Percentiles rank a stretch among this genome's conserved stretches.
These are phyloP conservation scores for Hipposideros larvatus DNA, from an alignment of 2,797 vertebrate genomes.

Conservation along the genomic window DNA sequence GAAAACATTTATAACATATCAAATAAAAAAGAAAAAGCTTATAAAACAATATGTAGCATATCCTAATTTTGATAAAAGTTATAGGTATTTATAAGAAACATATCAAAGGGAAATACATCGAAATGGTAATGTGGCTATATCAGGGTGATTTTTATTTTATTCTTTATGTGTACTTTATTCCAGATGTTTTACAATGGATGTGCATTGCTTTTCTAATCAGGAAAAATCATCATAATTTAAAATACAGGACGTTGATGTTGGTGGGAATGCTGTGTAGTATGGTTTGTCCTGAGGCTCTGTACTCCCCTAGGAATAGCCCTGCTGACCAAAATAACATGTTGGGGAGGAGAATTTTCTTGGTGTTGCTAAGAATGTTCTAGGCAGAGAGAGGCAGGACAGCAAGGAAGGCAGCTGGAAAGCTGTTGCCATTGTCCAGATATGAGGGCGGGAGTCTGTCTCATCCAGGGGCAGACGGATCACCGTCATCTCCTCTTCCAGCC, in stretches of 20 bases:
- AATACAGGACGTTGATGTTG: neutral
- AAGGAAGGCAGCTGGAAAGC: neutral
- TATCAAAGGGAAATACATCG: neutral
- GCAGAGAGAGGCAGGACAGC: neutral
- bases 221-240: conserved; percentile 26
- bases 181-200: conserved; percentile 30
- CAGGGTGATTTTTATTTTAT: neutral
- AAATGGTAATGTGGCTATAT: neutral
- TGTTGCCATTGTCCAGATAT: neutral
- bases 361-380: conserved; percentile 7
- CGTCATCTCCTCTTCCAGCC: neutral
- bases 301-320: neutral
- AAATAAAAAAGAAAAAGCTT: neutral
- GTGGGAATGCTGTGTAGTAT: neutral
- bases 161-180: neutral
- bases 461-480: neutral
- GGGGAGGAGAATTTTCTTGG: conserved; percentile 27
- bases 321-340: conserved; percentile 11
- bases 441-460: neutral
- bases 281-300: conserved; percentile 11
- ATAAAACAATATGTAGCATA: neutral
- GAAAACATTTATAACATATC: neutral
- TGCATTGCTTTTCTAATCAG: conserved; percentile 21
- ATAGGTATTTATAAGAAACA: neutral
- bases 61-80: conserved; percentile 29